phyloP scores from a whole-genome alignment of 2,113 vertebrate species.

The Passerina amoena region DNA sequence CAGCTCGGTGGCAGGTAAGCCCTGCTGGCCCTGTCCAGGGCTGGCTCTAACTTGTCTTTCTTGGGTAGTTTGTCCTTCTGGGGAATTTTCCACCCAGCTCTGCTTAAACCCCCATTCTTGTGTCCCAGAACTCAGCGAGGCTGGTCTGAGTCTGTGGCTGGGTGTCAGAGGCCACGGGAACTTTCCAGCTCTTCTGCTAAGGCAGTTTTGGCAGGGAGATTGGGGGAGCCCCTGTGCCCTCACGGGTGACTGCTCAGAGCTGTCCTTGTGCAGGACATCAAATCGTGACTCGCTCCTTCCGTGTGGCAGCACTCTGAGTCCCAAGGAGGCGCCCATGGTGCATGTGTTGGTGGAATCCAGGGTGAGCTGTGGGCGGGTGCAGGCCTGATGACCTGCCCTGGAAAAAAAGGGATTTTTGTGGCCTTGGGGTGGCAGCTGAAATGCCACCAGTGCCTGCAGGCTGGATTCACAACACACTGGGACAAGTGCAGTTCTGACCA shows the following conservation, averaged over 20 bases:
- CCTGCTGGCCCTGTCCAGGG: neutral
- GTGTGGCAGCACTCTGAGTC: neutral
- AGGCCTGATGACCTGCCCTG: neutral
- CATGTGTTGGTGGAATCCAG: fast-evolving
- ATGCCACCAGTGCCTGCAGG: neutral
- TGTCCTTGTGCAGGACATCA: neutral
- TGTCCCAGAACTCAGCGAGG: fast-evolving
- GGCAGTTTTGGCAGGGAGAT: neutral
- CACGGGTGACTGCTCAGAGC: neutral
- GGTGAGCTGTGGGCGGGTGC: neutral
- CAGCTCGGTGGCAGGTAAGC: constrained; percentile 93
- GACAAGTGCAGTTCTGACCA: neutral
- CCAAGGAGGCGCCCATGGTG: neutral
- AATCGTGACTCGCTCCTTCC: fast-evolving
- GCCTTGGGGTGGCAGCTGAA: neutral
- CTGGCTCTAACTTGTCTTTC: neutral
- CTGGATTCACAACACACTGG: neutral
- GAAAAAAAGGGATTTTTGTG: neutral
- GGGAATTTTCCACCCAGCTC: neutral
- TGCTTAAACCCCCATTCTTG: neutral
- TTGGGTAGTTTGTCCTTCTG: neutral
- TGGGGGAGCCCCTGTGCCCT: neutral
- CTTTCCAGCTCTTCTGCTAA: neutral
- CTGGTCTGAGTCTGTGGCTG: neutral
- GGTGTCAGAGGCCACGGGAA: fast-evolving